Conservation (phyloP, 2,113 vertebrate species). For the Pituophis catenifer region DNA sequence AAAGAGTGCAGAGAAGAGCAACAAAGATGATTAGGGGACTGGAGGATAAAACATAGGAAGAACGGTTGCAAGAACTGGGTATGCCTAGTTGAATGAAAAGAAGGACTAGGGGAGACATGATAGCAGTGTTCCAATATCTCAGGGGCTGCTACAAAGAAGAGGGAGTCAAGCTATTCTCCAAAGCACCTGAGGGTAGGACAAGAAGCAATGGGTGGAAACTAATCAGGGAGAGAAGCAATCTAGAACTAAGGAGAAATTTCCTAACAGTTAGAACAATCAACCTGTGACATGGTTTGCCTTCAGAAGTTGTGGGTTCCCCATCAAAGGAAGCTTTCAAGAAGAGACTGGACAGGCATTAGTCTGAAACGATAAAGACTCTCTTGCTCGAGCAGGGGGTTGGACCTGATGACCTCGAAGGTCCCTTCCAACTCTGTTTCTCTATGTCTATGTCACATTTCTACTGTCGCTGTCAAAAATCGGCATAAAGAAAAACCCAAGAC, state of each 20-base stretch:
- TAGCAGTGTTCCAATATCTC: background rate
- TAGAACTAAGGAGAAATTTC: background rate
- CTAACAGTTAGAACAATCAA: background rate
- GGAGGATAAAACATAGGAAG: too few relatives aligned
- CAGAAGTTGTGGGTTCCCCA: background rate
- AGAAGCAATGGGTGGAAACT: background rate
- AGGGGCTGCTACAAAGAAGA: background rate
- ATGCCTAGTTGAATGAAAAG: too few relatives aligned
- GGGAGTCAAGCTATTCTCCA: background rate
- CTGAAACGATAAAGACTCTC: background rate
- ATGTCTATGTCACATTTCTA: background rate
- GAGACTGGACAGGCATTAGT: background rate
- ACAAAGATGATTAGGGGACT: too few relatives aligned
- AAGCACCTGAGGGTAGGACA: background rate
- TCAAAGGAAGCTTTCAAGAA: background rate
- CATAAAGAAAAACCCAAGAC: background rate
- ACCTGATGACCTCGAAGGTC: background rate
- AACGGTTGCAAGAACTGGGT: too few relatives aligned
- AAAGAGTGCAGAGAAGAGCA: too few relatives aligned
- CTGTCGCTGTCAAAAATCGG: background rate
- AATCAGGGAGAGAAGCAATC: background rate
- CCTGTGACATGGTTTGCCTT: background rate
- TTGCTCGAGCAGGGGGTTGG: background rate
- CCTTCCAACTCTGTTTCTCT: too few relatives aligned
- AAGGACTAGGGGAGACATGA: too few relatives aligned